Evolutionary conservation across 2,888 invertebrate species (phyloP).

Genomic region (Pollenia amentaria): DNA sequence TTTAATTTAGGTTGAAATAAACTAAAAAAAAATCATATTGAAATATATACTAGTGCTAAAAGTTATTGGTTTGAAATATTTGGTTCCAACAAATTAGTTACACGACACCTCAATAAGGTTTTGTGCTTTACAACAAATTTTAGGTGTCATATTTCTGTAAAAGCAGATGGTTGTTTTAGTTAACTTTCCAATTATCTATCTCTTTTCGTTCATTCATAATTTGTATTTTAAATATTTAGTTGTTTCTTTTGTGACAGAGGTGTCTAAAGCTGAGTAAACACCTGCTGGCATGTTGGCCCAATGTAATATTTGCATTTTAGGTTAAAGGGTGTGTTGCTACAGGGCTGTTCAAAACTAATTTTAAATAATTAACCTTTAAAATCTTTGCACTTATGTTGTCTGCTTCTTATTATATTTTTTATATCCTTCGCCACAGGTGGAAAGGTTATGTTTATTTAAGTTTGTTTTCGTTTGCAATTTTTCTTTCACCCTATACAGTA

Average conservation of each 20-base stretch:
- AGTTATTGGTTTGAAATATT: constrained; percentile 14
- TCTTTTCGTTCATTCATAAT: constrained; percentile 9
- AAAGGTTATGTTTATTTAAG: too few relatives aligned
- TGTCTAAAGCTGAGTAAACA: constrained; percentile 17
- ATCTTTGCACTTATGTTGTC: too few relatives aligned
- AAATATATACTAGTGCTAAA: constrained; percentile 12
- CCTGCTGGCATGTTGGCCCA: constrained; percentile 5
- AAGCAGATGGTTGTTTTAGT: background rate
- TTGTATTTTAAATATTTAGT: background rate
- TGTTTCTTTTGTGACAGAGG: background rate
- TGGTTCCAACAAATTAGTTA: constrained; percentile 19
- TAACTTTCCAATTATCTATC: background rate
- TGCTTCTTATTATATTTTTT: too few relatives aligned
- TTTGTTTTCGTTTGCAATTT: too few relatives aligned
- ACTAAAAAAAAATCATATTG: constrained; percentile 18
- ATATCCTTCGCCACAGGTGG: too few relatives aligned
- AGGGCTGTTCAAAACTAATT: too few relatives aligned
- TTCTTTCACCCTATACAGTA: too few relatives aligned
- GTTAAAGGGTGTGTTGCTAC: too few relatives aligned
- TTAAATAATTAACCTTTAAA: too few relatives aligned
- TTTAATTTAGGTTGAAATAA: constrained; percentile 26
- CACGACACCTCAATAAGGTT: constrained; percentile 18
- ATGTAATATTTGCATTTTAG: background rate
- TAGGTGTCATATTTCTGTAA: constrained; percentile 35
- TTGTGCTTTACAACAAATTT: constrained; percentile 30